Evolutionary conservation across 2,888 invertebrate genomes (phyloP), one percentile per base, ranked within the genome.

Genomic region (Argyresthia albistria): DNA sequence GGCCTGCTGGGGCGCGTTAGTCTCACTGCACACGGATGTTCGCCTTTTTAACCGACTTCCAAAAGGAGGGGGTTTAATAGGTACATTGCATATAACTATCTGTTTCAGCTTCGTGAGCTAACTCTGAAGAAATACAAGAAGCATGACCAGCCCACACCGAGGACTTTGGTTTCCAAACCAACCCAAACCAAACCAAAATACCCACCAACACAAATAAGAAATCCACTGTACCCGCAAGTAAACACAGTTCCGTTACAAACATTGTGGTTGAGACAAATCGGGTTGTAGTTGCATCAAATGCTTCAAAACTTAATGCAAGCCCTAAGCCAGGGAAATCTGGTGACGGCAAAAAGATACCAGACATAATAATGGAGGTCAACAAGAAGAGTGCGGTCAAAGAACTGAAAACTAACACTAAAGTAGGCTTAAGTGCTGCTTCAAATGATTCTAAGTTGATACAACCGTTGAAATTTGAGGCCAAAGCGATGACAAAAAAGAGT

Each of bases 101-200:
- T 46, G 25, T 46, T 46, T 12, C 73, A 86, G 84, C 57, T 86
- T 9, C 58, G 79, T 15, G 74, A 83, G 53, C 11, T 84, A 0
- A 86, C 84, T 56, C 59, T 80, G 0, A 77, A 80, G 42, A 84
- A 82, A 54, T 84, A 83, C 46, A 67, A 59, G 50, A 70, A 67
- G 25, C 54, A 51, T 45, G 50, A 58, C 3, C 8, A 35, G 14
- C 11, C 25, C 8, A n/a, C n/a, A n/a, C n/a, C n/a, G n/a, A n/a
- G n/a, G n/a, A n/a, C n/a, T n/a, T n/a, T n/a, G n/a, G n/a, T n/a
- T n/a, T n/a, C n/a, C n/a, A n/a, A n/a, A n/a, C n/a, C n/a, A n/a
- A n/a, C n/a, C n/a, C n/a, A n/a, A n/a, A n/a, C n/a, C n/a, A n/a
- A n/a, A n/a, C n/a, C n/a, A n/a, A n/a, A n/a, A n/a, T n/a, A n/a